These are phyloP conservation scores for Drosophila bifasciata DNA, from an alignment of 1,140 invertebrate genomes.

Conservation along the genomic window DNA sequence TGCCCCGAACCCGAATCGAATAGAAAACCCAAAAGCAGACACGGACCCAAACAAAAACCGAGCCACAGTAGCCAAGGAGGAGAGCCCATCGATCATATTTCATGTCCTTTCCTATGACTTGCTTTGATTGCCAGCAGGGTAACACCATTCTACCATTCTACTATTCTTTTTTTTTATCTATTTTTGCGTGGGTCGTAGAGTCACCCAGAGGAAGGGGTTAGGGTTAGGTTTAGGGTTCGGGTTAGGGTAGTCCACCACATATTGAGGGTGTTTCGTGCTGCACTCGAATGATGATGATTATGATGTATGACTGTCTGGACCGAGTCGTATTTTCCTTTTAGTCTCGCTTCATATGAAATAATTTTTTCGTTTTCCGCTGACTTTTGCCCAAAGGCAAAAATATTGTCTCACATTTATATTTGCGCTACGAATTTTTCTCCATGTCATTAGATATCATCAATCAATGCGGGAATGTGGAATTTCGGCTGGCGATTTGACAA, in stretches of 20 bases:
- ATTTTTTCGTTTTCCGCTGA: constrained; percentile 36
- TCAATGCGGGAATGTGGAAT: constrained; percentile 49
- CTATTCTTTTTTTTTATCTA: constrained; percentile 54
- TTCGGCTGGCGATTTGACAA: constrained; percentile 65
- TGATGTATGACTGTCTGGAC: constrained; percentile 71
- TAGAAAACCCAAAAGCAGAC: constrained; percentile 6
- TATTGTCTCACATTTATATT: constrained; percentile 11
- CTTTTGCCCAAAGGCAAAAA: constrained; percentile 47
- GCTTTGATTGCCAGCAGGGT: constrained; percentile 73
- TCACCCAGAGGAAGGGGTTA: constrained; percentile 46
- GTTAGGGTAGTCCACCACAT: constrained; percentile 42
- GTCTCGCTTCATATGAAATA: constrained; percentile 57
- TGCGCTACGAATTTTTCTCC: constrained; percentile 43
- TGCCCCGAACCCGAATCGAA: not conserved
- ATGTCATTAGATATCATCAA: constrained; percentile 65
- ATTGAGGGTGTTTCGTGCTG: constrained; percentile 57
- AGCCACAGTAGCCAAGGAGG: constrained; percentile 48
- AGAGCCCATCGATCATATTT: constrained; percentile 72
- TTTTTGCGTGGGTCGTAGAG: constrained; percentile 55
- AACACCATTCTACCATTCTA: constrained; percentile 27
- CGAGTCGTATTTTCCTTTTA: constrained; percentile 24
- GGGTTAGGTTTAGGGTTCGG: constrained; percentile 5
- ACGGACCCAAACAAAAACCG: constrained; percentile 2
- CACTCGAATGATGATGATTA: constrained; percentile 53
- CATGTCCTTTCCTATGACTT: constrained; percentile 65